Evolutionary conservation across 2,797 vertebrate species (phyloP).

Genomic region (Acanthis flammea): DNA sequence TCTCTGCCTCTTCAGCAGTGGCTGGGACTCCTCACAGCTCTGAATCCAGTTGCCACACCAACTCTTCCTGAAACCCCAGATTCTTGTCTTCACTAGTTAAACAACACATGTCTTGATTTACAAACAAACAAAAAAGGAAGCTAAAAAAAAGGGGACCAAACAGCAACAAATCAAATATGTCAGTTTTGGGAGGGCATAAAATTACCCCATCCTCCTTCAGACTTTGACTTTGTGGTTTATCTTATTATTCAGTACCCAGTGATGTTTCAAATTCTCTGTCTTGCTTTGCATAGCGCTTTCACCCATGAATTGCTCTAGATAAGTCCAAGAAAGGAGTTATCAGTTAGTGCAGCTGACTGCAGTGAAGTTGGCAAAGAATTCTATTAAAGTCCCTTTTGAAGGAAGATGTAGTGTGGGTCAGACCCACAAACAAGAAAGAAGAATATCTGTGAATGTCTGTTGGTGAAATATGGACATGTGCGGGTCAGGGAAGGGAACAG

Average conservation of each 20-base stretch:
- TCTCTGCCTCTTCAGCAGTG: not conserved
- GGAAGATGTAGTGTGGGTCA: not conserved
- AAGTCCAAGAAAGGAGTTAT: conserved; percentile 25
- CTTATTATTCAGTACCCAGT: conserved; percentile 5
- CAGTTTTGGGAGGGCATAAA: not conserved
- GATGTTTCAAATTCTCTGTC: conserved; percentile 15
- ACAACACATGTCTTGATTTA: not conserved
- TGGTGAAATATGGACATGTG: not conserved
- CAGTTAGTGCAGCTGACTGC: conserved; percentile 33
- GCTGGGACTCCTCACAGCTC: not conserved
- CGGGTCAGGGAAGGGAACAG: not conserved
- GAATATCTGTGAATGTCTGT: not conserved
- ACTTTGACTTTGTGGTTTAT: conserved; percentile 34
- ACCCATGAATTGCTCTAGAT: conserved; percentile 29
- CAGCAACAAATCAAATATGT: not conserved
- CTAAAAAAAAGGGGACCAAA: fast-evolving
- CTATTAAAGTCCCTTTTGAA: not conserved
- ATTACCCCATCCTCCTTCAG: not conserved
- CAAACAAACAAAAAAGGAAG: not conserved
- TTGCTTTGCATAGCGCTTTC: conserved; percentile 41
- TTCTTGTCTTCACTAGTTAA: not conserved
- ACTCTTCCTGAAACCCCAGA: not conserved
- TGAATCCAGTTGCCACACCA: not conserved
- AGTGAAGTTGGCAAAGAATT: conserved; percentile 8
- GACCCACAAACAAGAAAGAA: not conserved